Evolutionary conservation across 2,113 vertebrate species (phyloP).

Genomic region (Tachuris rubrigastra): DNA sequence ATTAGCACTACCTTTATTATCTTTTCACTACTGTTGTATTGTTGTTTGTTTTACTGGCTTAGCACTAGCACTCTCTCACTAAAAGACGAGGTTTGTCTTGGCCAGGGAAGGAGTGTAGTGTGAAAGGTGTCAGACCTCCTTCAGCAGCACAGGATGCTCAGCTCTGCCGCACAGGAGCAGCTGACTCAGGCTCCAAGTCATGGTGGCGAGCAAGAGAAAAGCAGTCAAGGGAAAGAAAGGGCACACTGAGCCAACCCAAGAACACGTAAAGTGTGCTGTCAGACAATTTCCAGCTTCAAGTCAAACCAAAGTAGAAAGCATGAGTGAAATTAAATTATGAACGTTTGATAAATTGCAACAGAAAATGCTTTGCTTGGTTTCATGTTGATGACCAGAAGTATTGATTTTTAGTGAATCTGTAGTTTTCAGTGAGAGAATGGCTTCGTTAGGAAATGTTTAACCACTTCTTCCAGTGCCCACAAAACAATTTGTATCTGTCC

Average conservation of each 20-base stretch:
- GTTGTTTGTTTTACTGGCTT: neutral
- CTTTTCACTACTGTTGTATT: neutral
- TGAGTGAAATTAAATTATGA: neutral
- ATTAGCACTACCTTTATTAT: neutral
- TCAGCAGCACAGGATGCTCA: neutral
- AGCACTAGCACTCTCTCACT: neutral
- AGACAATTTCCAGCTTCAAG: neutral
- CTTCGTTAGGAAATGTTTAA: constrained; percentile 20
- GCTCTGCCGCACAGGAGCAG: accelerated
- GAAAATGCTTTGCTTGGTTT: neutral
- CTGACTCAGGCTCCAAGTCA: neutral
- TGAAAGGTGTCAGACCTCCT: neutral
- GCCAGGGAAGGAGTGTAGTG: neutral
- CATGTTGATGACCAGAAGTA: neutral
- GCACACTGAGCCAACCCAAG: neutral
- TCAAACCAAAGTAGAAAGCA: neutral
- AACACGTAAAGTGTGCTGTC: neutral
- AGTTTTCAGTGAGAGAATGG: neutral
- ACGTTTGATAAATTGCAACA: neutral
- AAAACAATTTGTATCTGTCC: neutral
- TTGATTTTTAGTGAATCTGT: neutral
- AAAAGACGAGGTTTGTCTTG: neutral
- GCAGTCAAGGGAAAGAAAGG: neutral
- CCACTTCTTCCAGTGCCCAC: neutral
- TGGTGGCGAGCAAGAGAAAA: neutral